Evolutionary conservation across 2,797 vertebrate species (phyloP).

Genomic region (Pampus argenteus): DNA sequence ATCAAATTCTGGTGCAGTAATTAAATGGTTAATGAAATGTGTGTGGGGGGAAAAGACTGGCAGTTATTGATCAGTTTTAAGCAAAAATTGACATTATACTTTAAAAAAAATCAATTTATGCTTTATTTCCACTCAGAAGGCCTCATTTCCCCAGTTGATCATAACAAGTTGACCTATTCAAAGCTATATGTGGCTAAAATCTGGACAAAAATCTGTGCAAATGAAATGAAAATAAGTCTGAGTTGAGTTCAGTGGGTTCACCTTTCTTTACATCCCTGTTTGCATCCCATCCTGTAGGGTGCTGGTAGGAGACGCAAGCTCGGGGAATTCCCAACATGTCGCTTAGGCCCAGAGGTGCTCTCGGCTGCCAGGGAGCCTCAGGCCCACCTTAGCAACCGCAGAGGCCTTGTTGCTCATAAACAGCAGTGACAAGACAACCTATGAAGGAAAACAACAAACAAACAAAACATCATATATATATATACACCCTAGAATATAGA

Average conservation of each 20-base stretch:
- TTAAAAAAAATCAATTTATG: neutral
- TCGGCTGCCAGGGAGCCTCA: constrained; percentile 64
- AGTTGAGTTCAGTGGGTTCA: constrained; percentile 25
- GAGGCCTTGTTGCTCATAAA: constrained; percentile 63
- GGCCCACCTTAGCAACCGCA: constrained; percentile 69
- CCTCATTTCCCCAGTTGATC: neutral
- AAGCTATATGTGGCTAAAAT: neutral
- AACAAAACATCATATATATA: constrained; percentile 34
- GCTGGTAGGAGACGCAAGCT: constrained; percentile 50
- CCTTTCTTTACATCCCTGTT: constrained; percentile 51
- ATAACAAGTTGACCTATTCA: neutral
- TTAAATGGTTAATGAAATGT: neutral
- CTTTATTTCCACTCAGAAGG: neutral
- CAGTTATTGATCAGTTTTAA: neutral
- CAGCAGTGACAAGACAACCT: constrained; percentile 44
- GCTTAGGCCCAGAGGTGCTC: constrained; percentile 62
- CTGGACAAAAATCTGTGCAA: neutral
- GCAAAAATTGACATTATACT: neutral
- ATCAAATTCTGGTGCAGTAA: constrained; percentile 49
- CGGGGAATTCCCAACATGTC: constrained; percentile 75
- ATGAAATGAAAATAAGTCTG: neutral
- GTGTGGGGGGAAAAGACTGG: neutral
- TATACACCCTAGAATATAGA: neutral
- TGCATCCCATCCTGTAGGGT: constrained; percentile 52
- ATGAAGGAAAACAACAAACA: constrained; percentile 48